Percentiles rank a stretch among this genome's conserved stretches.
These are phyloP conservation scores for Aphelenchoides besseyi DNA, from an alignment of 1,140 invertebrate species.

Conservation along the genomic window DNA sequence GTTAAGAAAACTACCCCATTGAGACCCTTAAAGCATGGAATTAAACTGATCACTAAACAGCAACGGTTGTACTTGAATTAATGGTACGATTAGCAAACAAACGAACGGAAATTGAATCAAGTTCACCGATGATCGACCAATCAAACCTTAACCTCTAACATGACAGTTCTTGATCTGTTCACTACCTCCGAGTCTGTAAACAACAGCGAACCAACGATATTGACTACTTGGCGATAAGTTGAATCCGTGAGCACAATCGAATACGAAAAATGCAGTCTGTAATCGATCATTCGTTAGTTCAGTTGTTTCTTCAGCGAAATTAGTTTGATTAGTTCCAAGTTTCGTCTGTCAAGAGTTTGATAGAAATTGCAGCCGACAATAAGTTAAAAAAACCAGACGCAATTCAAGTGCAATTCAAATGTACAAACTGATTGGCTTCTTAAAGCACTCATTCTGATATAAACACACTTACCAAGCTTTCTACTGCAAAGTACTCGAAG, in stretches of 20 bases:
- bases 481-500: conserved; percentile 84
- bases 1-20: conserved; percentile 41
- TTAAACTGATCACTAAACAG: no score
- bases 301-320: neutral
- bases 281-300: neutral
- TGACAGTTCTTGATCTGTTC: no score
- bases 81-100: neutral
- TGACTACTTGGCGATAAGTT: neutral
- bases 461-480: conserved; percentile 73
- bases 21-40: no score
- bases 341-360: no score
- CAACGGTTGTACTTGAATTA: conserved; percentile 13
- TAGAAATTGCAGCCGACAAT: no score
- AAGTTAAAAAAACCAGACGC: no score
- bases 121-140: conserved; percentile 7
- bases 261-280: conserved; percentile 12
- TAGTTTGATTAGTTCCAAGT: no score
- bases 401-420: no score
- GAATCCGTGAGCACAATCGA: conserved; percentile 19
- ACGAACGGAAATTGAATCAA: neutral
- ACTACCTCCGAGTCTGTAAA: conserved; percentile 16
- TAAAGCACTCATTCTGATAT: no score
- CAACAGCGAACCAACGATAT: conserved; percentile 15
- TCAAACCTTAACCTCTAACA: no score
- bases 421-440: no score